Evolutionary conservation across 2,888 invertebrate species (phyloP).

Genomic region (Panopea generosa): DNA sequence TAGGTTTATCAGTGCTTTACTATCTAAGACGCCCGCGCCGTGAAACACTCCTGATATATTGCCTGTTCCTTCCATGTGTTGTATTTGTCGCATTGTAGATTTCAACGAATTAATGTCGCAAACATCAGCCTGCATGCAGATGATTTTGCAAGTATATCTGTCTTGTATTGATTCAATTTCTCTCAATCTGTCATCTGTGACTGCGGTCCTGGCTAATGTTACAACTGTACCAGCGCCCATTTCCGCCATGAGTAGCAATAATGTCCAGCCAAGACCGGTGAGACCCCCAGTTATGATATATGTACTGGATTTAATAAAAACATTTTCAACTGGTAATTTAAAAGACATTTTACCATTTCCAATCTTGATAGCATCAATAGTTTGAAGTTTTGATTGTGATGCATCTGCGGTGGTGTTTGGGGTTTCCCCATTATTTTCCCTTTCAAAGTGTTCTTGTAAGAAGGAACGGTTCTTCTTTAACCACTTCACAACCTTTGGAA

Average conservation of each 20-base stretch:
- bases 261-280: constrained; percentile 73
- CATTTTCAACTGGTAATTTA: too few relatives aligned
- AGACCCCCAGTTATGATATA: constrained; percentile 71
- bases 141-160: constrained; percentile 41
- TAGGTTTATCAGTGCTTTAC: constrained; percentile 35
- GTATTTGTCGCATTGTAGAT: constrained; percentile 38
- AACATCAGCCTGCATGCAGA: constrained; percentile 62
- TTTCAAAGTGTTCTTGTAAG: too few relatives aligned
- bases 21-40: constrained; percentile 61
- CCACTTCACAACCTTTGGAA: too few relatives aligned
- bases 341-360: too few relatives aligned
- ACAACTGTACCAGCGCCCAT: constrained; percentile 63
- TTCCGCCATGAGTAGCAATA: constrained; percentile 56
- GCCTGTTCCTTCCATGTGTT: constrained; percentile 10
- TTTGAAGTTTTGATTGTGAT: too few relatives aligned
- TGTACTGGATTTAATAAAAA: constrained; percentile 37
- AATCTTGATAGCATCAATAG: too few relatives aligned
- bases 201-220: constrained; percentile 54
- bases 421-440: too few relatives aligned
- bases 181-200: constrained; percentile 21
- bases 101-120: constrained; percentile 44
- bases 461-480: too few relatives aligned
- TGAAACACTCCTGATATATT: constrained; percentile 64
- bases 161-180: constrained; percentile 39
- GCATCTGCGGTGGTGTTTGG: too few relatives aligned